Evolutionary conservation across 2,113 vertebrate genomes (phyloP).

Genomic region (Dasyornis broadbenti): DNA sequence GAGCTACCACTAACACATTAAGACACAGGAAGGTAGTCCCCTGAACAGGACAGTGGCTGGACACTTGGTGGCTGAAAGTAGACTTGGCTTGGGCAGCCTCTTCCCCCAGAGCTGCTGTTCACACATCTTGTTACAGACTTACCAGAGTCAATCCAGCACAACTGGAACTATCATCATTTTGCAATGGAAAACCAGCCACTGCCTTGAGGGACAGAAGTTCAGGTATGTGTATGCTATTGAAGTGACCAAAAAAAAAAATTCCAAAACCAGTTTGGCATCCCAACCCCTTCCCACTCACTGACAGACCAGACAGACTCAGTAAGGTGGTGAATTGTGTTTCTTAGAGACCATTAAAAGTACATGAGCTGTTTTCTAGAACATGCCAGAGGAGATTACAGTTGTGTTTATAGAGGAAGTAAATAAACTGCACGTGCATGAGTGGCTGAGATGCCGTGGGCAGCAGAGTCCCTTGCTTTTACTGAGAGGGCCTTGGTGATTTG

Average conservation of each 20-base stretch:
- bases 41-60: background rate
- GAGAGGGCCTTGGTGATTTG: slow-evolving; percentile 14
- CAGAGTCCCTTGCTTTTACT: slow-evolving; percentile 19
- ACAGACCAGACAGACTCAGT: slow-evolving; percentile 45
- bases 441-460: background rate
- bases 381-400: slow-evolving; percentile 33
- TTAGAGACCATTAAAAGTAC: slow-evolving; percentile 50
- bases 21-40: background rate
- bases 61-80: background rate
- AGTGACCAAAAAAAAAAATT: background rate
- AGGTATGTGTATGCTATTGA: background rate
- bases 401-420: slow-evolving; percentile 19
- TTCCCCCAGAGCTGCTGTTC: background rate
- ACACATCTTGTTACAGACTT: background rate
- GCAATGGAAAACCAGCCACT: background rate
- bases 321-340: slow-evolving; percentile 36
- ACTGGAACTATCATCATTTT: background rate
- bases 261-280: background rate
- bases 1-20: background rate
- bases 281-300: background rate
- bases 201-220: background rate
- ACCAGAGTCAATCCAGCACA: background rate
- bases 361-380: slow-evolving; percentile 44
- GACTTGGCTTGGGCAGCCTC: background rate
- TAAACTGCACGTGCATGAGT: slow-evolving; percentile 5